Evolutionary conservation across 2,113 vertebrate species (phyloP).

Genomic region (Poecile atricapillus): DNA sequence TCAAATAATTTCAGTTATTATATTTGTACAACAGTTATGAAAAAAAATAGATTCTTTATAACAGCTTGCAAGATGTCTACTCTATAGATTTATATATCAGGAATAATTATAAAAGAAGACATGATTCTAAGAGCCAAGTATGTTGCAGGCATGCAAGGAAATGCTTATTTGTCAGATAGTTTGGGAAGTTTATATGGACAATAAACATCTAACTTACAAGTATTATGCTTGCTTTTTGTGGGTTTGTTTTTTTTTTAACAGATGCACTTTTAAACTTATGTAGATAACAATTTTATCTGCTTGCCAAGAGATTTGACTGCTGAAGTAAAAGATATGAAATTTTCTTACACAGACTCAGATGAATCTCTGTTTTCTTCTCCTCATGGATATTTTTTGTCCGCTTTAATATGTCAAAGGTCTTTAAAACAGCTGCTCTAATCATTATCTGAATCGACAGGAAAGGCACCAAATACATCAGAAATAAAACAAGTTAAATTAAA

Average conservation of each 20-base stretch:
- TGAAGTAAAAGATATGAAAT: not conserved
- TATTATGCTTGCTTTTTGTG: not conserved
- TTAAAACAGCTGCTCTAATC: not conserved
- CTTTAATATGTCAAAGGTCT: not conserved
- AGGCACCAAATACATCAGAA: conserved; percentile 8
- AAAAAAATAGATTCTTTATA: not conserved
- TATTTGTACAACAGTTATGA: not conserved
- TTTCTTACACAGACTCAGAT: not conserved
- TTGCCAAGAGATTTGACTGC: not conserved
- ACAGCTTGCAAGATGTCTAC: not conserved
- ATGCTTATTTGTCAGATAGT: not conserved
- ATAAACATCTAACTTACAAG: not conserved
- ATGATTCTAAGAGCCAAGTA: not conserved
- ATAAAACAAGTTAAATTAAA: conserved; percentile 41
- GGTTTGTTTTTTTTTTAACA: not conserved
- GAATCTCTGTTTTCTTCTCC: not conserved
- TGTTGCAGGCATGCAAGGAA: not conserved
- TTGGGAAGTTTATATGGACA: not conserved
- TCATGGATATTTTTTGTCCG: not conserved
- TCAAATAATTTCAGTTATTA: not conserved
- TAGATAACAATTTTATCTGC: not conserved
- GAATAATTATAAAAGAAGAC: conserved; percentile 9
- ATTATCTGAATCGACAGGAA: not conserved
- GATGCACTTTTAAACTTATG: not conserved
- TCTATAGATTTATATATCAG: not conserved